Evolutionary conservation across 2,888 invertebrate species (phyloP).

Genomic region (Ommatoiulus sabulosus): DNA sequence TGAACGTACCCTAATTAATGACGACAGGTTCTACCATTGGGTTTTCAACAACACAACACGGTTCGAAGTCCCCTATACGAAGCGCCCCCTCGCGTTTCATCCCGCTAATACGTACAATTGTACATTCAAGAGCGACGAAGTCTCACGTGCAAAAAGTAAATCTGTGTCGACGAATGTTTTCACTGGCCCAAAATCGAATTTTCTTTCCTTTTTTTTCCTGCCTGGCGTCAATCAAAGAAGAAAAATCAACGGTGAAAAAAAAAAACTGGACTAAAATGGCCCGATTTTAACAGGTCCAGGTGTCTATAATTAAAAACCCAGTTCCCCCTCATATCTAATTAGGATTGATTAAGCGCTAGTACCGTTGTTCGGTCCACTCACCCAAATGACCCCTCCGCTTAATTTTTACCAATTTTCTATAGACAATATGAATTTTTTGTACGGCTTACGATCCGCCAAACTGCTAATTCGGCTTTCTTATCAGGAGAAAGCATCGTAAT

Average conservation of each 20-base stretch:
- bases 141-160: not conserved
- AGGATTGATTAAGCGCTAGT: slow-evolving; percentile 11
- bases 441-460: not conserved
- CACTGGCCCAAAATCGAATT: slow-evolving; percentile 23
- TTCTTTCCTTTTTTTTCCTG: slow-evolving; percentile 8
- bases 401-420: not conserved
- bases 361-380: slow-evolving; percentile 26
- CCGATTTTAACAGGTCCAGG: slow-evolving; percentile 24
- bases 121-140: not conserved
- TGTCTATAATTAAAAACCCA: slow-evolving; percentile 43
- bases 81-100: not conserved
- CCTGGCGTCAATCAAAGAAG: not conserved
- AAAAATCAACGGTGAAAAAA: slow-evolving; percentile 8
- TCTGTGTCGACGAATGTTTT: not conserved
- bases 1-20: too few relatives aligned
- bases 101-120: not conserved
- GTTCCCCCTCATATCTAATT: slow-evolving; percentile 40
- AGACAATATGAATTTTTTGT: slow-evolving; percentile 4
- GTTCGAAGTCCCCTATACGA: not conserved
- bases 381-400: not conserved
- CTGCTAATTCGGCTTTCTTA: not conserved
- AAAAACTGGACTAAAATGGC: slow-evolving; percentile 2
- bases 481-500: slow-evolving; percentile 11
- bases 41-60: not conserved
- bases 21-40: not conserved